Percentiles rank a stretch among this genome's conserved stretches.
These are phyloP conservation scores for Dermochelys coriacea DNA, from an alignment of 2,797 vertebrate species.

Conservation along the genomic window DNA sequence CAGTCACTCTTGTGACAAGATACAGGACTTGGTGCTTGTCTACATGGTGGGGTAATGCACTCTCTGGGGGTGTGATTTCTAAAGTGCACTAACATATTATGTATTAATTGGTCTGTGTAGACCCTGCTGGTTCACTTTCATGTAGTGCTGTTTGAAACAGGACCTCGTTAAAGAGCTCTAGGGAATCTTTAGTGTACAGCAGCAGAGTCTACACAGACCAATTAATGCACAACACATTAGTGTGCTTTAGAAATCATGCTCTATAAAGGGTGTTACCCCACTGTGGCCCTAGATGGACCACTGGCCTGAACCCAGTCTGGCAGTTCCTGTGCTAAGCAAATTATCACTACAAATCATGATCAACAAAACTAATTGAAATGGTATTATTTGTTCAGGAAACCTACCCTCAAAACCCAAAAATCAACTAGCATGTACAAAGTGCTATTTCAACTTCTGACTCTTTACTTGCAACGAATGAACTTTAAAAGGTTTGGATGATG, in stretches of 20 bases:
- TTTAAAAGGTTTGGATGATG: neutral
- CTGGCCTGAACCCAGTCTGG: neutral
- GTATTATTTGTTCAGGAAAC: neutral
- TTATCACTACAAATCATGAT: neutral
- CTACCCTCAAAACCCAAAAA: neutral
- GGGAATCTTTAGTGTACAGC: neutral
- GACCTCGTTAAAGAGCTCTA: no score
- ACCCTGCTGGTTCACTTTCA: no score
- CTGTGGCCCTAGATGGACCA: neutral
- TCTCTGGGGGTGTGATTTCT: neutral
- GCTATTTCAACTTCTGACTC: neutral
- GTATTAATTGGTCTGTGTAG: neutral
- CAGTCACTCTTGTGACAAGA: neutral
- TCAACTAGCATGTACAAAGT: neutral
- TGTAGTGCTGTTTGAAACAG: no score
- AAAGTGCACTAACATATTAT: neutral
- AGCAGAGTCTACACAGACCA: neutral
- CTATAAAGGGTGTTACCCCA: neutral
- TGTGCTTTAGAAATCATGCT: neutral
- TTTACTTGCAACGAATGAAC: neutral
- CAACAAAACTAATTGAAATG: neutral
- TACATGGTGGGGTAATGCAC: neutral
- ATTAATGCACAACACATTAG: neutral
- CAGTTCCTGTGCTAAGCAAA: neutral
- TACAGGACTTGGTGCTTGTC: neutral